These are phyloP conservation scores for Silurus meridionalis DNA, from an alignment of 2,113 vertebrate species.

Conservation along the genomic window DNA sequence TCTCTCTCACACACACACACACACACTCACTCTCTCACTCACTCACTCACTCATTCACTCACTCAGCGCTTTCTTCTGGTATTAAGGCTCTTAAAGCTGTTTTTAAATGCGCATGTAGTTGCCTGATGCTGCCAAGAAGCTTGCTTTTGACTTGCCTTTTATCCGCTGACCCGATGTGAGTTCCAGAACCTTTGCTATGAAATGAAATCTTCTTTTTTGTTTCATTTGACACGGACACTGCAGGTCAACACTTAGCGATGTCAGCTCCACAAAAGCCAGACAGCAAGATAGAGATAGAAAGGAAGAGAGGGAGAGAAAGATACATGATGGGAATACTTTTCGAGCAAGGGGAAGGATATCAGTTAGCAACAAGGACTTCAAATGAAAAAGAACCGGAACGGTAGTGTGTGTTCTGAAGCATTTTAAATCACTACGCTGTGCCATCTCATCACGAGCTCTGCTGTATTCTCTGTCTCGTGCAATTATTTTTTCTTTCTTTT, in stretches of 20 bases:
- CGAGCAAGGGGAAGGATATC: constrained; percentile 64
- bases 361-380: constrained; percentile 60
- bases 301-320: not conserved
- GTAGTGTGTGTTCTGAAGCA: constrained; percentile 66
- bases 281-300: not conserved
- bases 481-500: no score
- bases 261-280: constrained; percentile 27
- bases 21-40: no score
- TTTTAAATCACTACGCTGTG: constrained; percentile 72
- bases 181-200: constrained; percentile 33
- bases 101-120: not conserved
- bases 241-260: constrained; percentile 30
- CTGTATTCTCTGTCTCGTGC: constrained; percentile 50
- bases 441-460: constrained; percentile 64
- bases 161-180: constrained; percentile 44
- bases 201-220: constrained; percentile 36
- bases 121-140: constrained; percentile 32
- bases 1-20: not conserved
- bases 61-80: no score
- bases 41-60: no score
- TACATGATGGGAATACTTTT: constrained; percentile 30
- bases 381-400: constrained; percentile 49
- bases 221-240: constrained; percentile 19
- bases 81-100: not conserved
- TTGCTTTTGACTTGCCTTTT: constrained; percentile 40